Evolutionary conservation across 2,888 invertebrate genomes (phyloP).

Genomic region (Mythimna vitellina): DNA sequence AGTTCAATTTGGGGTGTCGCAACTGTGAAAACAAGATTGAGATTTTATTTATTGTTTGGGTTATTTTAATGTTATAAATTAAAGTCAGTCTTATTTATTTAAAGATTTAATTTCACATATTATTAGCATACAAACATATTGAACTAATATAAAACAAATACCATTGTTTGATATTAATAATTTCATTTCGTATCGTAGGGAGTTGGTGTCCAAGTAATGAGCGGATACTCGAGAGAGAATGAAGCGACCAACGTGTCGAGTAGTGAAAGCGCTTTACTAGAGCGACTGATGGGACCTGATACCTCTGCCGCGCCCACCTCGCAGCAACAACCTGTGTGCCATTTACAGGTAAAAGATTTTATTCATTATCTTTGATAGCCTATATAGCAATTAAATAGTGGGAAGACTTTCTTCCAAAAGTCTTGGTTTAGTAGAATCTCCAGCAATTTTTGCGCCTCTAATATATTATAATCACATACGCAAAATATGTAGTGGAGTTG

Average conservation of each 20-base stretch:
- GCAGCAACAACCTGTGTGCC: slow-evolving; percentile 82
- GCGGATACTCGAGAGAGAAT: slow-evolving; percentile 81
- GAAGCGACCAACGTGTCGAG: slow-evolving; percentile 86
- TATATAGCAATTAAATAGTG: too few relatives aligned
- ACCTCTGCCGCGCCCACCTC: slow-evolving; percentile 69
- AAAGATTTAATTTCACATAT: neutral
- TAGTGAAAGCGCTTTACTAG: slow-evolving; percentile 85
- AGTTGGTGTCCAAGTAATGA: slow-evolving; percentile 81
- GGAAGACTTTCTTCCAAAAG: neutral
- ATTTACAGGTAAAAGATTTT: slow-evolving; percentile 79
- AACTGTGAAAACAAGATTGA: neutral
- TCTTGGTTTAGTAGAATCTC: too few relatives aligned
- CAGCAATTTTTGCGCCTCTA: too few relatives aligned
- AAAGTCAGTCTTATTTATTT: neutral
- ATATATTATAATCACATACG: too few relatives aligned
- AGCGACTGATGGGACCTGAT: slow-evolving; percentile 83
- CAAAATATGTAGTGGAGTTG: too few relatives aligned
- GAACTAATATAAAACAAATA: slow-evolving; percentile 5
- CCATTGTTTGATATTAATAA: neutral
- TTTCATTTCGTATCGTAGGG: slow-evolving; percentile 61
- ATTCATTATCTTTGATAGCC: too few relatives aligned
- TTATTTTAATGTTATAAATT: neutral
- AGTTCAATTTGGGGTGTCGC: neutral
- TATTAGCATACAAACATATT: neutral
- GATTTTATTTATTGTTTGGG: neutral